These are phyloP conservation scores for Pachyuromys duprasi DNA, from an alignment of 2,797 vertebrate genomes.

Conservation along the genomic window DNA sequence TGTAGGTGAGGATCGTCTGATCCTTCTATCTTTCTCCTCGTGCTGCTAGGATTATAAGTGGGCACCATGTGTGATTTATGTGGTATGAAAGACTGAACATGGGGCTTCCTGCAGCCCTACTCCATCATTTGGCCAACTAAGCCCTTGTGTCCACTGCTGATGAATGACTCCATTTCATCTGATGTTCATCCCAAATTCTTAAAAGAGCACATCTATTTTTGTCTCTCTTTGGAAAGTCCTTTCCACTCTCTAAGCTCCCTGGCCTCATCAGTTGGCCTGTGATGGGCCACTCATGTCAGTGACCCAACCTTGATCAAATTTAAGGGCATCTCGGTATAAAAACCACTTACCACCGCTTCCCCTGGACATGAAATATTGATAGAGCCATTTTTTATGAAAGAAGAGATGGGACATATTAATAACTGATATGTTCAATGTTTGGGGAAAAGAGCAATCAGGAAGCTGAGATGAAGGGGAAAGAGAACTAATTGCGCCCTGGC, in stretches of 20 bases:
- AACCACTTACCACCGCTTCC: not conserved
- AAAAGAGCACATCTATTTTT: constrained; percentile 35
- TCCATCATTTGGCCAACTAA: not conserved
- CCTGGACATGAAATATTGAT: not conserved
- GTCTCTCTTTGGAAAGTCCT: not conserved
- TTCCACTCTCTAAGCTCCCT: not conserved
- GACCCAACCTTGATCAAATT: constrained; percentile 7
- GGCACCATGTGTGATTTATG: not conserved
- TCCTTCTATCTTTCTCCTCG: not conserved
- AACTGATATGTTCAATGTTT: not conserved
- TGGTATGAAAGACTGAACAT: not conserved
- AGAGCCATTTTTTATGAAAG: not conserved
- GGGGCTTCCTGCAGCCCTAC: not conserved
- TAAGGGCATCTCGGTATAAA: not conserved
- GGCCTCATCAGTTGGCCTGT: not conserved
- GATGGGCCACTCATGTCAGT: not conserved
- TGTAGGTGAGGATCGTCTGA: not conserved
- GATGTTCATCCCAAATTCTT: constrained; percentile 7
- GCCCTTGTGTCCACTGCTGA: not conserved
- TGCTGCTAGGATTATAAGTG: not conserved
- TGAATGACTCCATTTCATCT: not conserved
- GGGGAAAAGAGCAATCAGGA: not conserved
- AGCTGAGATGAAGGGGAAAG: not conserved
- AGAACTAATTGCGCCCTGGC: not conserved
- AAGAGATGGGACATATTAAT: not conserved